Evolutionary conservation across 1,140 invertebrate species (phyloP).

Genomic region (Forficula auricularia): DNA sequence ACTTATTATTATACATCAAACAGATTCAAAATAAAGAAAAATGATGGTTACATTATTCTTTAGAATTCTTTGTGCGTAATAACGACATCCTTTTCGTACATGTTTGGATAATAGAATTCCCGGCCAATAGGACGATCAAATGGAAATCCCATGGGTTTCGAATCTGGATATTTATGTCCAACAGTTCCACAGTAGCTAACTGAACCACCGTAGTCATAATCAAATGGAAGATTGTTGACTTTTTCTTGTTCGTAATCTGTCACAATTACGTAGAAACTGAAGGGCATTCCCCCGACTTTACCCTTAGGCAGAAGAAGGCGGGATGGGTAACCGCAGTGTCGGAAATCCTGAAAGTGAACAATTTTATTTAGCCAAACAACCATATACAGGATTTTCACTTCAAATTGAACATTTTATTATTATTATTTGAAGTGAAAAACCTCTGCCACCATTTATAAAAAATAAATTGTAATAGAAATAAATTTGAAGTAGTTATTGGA

Average conservation of each 20-base stretch:
- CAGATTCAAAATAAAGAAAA: no score
- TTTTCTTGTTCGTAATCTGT: slow-evolving; percentile 24
- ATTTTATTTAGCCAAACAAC: no score
- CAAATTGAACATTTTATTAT: no score
- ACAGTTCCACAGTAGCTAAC: slow-evolving; percentile 16
- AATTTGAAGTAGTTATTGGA: no score
- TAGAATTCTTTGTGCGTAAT: slow-evolving; percentile 21
- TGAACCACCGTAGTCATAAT: slow-evolving; percentile 9
- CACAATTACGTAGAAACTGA: slow-evolving; percentile 37
- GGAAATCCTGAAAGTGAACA: not conserved
- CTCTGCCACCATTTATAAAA: no score
- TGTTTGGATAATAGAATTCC: slow-evolving; percentile 23
- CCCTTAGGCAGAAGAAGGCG: slow-evolving; percentile 42
- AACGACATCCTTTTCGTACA: slow-evolving; percentile 32
- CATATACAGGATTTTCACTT: no score
- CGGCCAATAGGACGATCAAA: slow-evolving; percentile 14
- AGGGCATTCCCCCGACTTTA: slow-evolving; percentile 36
- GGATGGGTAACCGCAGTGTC: slow-evolving; percentile 36
- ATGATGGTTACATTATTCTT: no score
- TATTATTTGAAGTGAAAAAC: no score
- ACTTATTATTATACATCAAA: no score
- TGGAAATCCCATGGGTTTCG: slow-evolving; percentile 18
- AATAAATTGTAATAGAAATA: no score
- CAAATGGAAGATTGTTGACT: slow-evolving; percentile 7
- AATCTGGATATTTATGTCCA: slow-evolving; percentile 16